Conservation (phyloP, 2,888 invertebrate genomes). For the Pseudolycoriella hygida region DNA sequence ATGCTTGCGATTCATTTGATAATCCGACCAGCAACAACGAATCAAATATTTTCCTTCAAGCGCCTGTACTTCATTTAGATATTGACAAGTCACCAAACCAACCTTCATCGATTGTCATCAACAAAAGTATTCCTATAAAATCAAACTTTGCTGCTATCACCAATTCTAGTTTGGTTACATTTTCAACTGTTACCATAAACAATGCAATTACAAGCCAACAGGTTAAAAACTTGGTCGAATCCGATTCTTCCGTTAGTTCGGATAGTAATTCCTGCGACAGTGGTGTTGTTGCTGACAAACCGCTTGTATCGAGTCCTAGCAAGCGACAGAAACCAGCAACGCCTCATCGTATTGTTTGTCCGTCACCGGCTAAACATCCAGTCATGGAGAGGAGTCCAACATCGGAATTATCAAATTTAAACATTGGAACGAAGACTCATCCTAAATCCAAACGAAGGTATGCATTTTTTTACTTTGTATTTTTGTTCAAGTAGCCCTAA, state of each 20-base stretch:
- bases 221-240: background rate
- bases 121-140: slow-evolving; percentile 22
- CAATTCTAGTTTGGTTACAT: background rate
- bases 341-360: slow-evolving; percentile 39
- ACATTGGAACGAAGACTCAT: slow-evolving; percentile 4
- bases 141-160: slow-evolving; percentile 19
- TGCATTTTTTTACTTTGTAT: slow-evolving; percentile 8
- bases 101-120: slow-evolving; percentile 27
- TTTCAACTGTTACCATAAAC: background rate
- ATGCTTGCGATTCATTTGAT: slow-evolving; percentile 13
- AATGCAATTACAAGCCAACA: background rate
- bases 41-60: slow-evolving; percentile 26
- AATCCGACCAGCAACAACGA: slow-evolving; percentile 2
- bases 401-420: background rate
- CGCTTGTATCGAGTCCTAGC: slow-evolving; percentile 9
- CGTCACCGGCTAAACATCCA: slow-evolving; percentile 22
- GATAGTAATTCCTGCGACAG: slow-evolving; percentile 30
- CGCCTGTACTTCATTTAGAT: slow-evolving; percentile 26
- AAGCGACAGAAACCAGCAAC: slow-evolving; percentile 30
- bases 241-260: slow-evolving; percentile 15
- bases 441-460: slow-evolving; percentile 12
- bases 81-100: slow-evolving; percentile 28
- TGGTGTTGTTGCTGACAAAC: slow-evolving; percentile 22
- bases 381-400: slow-evolving; percentile 11
- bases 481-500: no score